phyloP scores from a whole-genome alignment of 2,888 invertebrate genomes.

The Alentia gelatinosa region DNA sequence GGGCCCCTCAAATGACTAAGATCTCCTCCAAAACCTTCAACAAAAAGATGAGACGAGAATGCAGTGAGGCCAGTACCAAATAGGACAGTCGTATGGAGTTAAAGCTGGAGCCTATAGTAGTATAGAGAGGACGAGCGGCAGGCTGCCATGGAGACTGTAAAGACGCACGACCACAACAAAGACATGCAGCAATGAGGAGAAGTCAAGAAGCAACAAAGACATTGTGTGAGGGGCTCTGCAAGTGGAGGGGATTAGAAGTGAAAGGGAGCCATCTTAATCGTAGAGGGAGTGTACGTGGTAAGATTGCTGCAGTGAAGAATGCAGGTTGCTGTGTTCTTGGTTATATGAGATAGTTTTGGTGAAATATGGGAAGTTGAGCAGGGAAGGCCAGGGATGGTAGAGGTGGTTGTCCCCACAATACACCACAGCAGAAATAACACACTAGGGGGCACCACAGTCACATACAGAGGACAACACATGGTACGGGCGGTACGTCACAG shows the following conservation, averaged over 20 bases:
- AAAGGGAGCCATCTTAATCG: not conserved
- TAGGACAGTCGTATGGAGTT: conserved; percentile 1
- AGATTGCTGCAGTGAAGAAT: not conserved
- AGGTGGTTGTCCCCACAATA: not conserved
- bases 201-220: not conserved
- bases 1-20: conserved; percentile 53
- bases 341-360: not conserved
- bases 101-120: not conserved
- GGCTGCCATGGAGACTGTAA: not conserved
- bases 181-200: not conserved
- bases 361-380: not conserved
- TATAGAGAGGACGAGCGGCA: not conserved
- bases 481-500: no score
- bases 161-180: conserved; percentile 15
- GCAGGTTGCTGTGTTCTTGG: not conserved
- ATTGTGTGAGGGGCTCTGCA: not conserved
- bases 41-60: conserved; percentile 49
- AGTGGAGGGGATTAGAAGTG: not conserved
- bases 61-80: conserved; percentile 36
- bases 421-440: not conserved
- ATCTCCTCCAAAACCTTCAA: conserved; percentile 54
- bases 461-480: not conserved
- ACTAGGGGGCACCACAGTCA: not conserved
- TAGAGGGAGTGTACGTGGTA: not conserved
- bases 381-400: not conserved